Evolutionary conservation across 2,888 invertebrate genomes (phyloP).

Genomic region (Hydraecia micacea): DNA sequence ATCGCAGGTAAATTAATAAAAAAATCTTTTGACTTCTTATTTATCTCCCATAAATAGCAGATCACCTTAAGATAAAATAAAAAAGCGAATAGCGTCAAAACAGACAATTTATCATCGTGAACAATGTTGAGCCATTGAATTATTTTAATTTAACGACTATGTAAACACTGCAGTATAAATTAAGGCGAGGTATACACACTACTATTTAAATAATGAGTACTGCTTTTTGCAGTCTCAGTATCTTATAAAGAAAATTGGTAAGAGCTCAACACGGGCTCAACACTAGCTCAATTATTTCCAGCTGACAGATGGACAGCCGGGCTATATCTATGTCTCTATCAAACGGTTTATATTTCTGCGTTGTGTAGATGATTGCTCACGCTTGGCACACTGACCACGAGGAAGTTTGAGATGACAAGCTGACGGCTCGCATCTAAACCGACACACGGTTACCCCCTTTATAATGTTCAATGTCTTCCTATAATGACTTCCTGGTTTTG

Average conservation of each 20-base stretch:
- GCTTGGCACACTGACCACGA: slow-evolving; percentile 82
- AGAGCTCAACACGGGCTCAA: slow-evolving; percentile 30
- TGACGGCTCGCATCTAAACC: slow-evolving; percentile 74
- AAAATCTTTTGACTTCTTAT: neutral
- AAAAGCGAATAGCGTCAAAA: slow-evolving; percentile 25
- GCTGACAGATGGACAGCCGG: slow-evolving; percentile 49
- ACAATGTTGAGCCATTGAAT: slow-evolving; percentile 29
- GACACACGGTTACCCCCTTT: slow-evolving; percentile 64
- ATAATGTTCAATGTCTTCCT: slow-evolving; percentile 44
- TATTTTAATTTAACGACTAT: slow-evolving; percentile 24
- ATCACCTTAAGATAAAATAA: slow-evolving; percentile 7
- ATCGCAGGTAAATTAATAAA: neutral
- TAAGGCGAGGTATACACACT: neutral
- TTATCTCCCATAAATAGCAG: neutral
- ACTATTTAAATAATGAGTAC: slow-evolving; percentile 21
- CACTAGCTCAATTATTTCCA: slow-evolving; percentile 45
- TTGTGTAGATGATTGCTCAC: slow-evolving; percentile 77
- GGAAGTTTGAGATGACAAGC: slow-evolving; percentile 75
- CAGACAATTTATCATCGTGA: slow-evolving; percentile 15
- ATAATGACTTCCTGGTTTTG: slow-evolving; percentile 50
- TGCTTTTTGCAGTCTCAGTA: slow-evolving; percentile 25
- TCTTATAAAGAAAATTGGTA: slow-evolving; percentile 23
- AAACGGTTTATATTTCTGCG: slow-evolving; percentile 72
- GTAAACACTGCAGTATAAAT: slow-evolving; percentile 16
- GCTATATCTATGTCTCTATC: slow-evolving; percentile 51